Percentiles rank a stretch among this genome's conserved stretches.
These are phyloP conservation scores for Drosophila niveifrons DNA, from an alignment of 2,888 invertebrate species.

Conservation along the genomic window DNA sequence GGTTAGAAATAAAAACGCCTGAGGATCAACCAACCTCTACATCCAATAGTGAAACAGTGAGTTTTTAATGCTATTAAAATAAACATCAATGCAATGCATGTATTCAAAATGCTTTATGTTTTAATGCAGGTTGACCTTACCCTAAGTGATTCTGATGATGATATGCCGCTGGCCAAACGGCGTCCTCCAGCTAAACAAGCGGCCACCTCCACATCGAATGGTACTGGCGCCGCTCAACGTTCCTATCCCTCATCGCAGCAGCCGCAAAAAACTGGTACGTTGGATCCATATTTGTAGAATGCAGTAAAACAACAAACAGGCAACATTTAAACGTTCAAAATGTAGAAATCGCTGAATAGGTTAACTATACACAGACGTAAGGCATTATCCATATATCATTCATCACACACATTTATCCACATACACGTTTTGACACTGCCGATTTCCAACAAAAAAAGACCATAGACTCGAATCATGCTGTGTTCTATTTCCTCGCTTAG, in stretches of 20 bases:
- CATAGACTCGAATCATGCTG: background rate
- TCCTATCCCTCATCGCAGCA: constrained; percentile 68
- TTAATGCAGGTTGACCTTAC: constrained; percentile 88
- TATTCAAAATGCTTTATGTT: background rate
- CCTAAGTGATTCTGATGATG: constrained; percentile 90
- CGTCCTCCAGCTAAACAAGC: constrained; percentile 84
- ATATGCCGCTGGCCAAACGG: constrained; percentile 88
- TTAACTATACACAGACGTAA: constrained; percentile 25
- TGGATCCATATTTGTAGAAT: constrained; percentile 83
- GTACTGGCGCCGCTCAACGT: constrained; percentile 70
- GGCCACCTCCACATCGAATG: constrained; percentile 74
- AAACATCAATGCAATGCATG: background rate
- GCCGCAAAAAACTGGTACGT: constrained; percentile 84
- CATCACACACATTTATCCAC: constrained; percentile 19
- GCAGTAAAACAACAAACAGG: constrained; percentile 38
- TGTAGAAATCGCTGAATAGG: constrained; percentile 55
- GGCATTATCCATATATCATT: constrained; percentile 35
- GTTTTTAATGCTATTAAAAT: constrained; percentile 18
- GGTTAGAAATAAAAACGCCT: constrained; percentile 26
- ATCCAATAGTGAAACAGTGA: constrained; percentile 85
- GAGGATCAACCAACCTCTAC: constrained; percentile 85
- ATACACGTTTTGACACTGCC: constrained; percentile 14
- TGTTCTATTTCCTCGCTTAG: constrained; percentile 12
- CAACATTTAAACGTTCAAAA: constrained; percentile 41
- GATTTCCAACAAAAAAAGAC: background rate